Conservation (phyloP, 2,113 vertebrate species). For the Nanorana parkeri region DNA sequence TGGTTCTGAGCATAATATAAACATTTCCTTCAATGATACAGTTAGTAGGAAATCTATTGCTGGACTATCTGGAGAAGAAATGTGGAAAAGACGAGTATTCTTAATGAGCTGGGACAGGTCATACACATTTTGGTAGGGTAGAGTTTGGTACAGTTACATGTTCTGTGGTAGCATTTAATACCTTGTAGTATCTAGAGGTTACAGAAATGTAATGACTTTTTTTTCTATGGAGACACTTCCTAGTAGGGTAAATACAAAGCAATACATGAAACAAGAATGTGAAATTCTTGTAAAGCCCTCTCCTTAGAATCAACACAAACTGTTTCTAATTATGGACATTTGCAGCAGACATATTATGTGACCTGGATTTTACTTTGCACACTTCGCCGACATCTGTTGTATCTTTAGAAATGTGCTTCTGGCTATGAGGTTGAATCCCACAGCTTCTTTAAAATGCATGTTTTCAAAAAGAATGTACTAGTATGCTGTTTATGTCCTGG, state of each 20-base stretch:
- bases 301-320: conserved; percentile 61
- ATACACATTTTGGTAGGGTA: conserved; percentile 60
- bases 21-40: too few relatives aligned
- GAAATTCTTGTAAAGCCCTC: conserved; percentile 66
- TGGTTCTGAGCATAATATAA: too few relatives aligned
- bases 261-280: conserved; percentile 61
- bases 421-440: conserved; percentile 57
- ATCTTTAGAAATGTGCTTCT: conserved; percentile 61
- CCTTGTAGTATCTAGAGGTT: conserved; percentile 61
- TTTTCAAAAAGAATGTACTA: conserved; percentile 55
- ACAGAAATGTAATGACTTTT: conserved; percentile 58
- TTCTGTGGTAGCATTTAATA: conserved; percentile 58
- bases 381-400: conserved; percentile 60
- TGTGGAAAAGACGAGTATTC: neutral
- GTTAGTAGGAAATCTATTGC: too few relatives aligned
- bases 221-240: conserved; percentile 56
- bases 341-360: conserved; percentile 62
- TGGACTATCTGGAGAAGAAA: neutral
- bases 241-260: conserved; percentile 71
- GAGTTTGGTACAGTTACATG: conserved; percentile 60
- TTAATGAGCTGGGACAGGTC: conserved; percentile 54
- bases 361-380: conserved; percentile 64
- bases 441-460: conserved; percentile 60
- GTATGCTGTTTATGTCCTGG: conserved; percentile 56
- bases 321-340: conserved; percentile 66